phyloP scores from a whole-genome alignment of 2,797 vertebrate species.

The Melopsittacus undulatus region DNA sequence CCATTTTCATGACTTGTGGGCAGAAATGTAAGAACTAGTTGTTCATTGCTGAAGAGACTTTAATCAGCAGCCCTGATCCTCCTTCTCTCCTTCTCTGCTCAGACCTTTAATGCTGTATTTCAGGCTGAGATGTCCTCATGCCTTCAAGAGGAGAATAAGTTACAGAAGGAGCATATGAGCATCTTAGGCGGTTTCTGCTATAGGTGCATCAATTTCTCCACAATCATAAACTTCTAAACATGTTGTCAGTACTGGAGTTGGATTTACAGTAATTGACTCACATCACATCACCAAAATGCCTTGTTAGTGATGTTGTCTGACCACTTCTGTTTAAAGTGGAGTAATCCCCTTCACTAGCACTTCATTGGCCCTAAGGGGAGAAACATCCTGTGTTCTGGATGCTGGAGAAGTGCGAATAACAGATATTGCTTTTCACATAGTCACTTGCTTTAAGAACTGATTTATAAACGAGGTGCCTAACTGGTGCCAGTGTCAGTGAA shows the following conservation, averaged over 20 bases:
- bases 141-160: not conserved
- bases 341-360: not conserved
- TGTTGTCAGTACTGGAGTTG: not conserved
- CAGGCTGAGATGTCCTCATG: constrained; percentile 39
- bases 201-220: not conserved
- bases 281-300: not conserved
- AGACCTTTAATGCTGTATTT: constrained; percentile 50
- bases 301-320: not conserved
- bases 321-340: not conserved
- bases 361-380: not conserved
- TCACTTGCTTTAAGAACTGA: not conserved
- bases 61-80: not conserved
- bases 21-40: not conserved
- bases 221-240: not conserved
- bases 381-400: not conserved
- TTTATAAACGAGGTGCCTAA: not conserved
- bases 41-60: not conserved
- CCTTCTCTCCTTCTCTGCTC: constrained; percentile 25
- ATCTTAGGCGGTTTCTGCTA: not conserved
- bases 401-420: not conserved
- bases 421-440: not conserved
- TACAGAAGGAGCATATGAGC: not conserved
- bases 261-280: not conserved
- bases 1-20: not conserved
- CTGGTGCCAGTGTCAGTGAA: not conserved